Evolutionary conservation across 2,888 invertebrate species (phyloP), one percentile per base, ranked within the genome.

Genomic region (Teleiodes luculella): DNA sequence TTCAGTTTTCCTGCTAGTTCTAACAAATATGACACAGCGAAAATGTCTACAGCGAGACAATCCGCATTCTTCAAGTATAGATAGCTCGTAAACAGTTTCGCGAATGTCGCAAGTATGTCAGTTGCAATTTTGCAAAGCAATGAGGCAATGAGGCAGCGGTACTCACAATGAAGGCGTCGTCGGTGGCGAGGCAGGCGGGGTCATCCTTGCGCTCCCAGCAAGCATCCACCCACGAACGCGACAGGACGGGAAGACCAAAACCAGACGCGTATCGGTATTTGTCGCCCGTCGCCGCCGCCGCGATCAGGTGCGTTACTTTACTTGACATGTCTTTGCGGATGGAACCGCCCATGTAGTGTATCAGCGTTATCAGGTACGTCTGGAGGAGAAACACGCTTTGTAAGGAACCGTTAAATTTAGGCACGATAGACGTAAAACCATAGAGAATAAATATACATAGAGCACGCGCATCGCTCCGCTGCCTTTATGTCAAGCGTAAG

Each of bases 271-370:
- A 97, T 87, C 96, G 94, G 84, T 98, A 98, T 90, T 98, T 98
- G 68, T 96, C 96, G 57, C 98, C 97, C 46, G 95, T 95, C 69
- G 95, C 95, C 68, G 93, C 92, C 72, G 95, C 96, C 61, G 98
- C 96, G 66, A 99, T 96, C 65, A 99, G 91, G 91, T 98, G 98
- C 53, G 98, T 98, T 65, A 97, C 95, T 77, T 95, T 95, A 55
- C 93, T 92, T 59, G 94, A 93, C 92, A 97, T 94, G 76, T 98
- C 97, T 86, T 95, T 96, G 62, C 97, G 93, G 73, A 98, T 96
- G 69, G 97, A 97, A 48, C 98, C 98, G 67, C 98, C 98, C 98
- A 98, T 98, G 80, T 95, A 95, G 90, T 98, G 98, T 68, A 98
- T 95, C 80, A 97, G 91, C 67, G 95, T 95, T 68, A 97, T 95